Evolutionary conservation across 2,888 invertebrate species (phyloP).

Genomic region (Drosophila flavopinicola): DNA sequence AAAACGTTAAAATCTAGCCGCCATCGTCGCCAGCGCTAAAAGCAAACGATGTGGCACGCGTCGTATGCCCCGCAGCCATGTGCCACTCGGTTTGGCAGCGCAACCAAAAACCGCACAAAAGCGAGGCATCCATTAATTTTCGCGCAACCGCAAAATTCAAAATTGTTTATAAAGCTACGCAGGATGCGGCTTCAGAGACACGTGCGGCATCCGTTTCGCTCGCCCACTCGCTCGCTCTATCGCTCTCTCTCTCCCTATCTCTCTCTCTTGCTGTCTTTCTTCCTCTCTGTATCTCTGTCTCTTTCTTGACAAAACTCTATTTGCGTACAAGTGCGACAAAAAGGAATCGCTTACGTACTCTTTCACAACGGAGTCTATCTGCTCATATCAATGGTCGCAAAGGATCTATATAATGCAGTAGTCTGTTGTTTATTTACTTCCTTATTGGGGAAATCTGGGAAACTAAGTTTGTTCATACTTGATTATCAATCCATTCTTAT

Average conservation of each 20-base stretch:
- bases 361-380: too few species aligned
- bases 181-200: constrained; percentile 73
- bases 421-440: too few species aligned
- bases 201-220: constrained; percentile 56
- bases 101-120: constrained; percentile 75
- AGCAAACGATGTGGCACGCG: constrained; percentile 60
- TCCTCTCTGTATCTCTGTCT: constrained; percentile 1
- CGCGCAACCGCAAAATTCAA: constrained; percentile 82
- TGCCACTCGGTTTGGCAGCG: constrained; percentile 55
- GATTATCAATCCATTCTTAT: too few species aligned
- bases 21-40: constrained; percentile 62
- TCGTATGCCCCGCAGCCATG: constrained; percentile 33
- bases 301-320: constrained; percentile 24
- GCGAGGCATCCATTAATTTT: constrained; percentile 82
- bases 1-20: constrained; percentile 78
- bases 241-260: neutral
- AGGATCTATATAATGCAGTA: too few species aligned
- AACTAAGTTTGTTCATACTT: too few species aligned
- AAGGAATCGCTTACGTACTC: too few species aligned
- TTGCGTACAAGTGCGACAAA: constrained; percentile 27
- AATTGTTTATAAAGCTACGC: constrained; percentile 81
- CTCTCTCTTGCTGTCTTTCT: neutral
- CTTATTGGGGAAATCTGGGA: too few species aligned
- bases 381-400: too few species aligned
- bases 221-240: constrained; percentile 10